Evolutionary conservation across 2,113 vertebrate species (phyloP).

Genomic region (Pantherophis guttatus): DNA sequence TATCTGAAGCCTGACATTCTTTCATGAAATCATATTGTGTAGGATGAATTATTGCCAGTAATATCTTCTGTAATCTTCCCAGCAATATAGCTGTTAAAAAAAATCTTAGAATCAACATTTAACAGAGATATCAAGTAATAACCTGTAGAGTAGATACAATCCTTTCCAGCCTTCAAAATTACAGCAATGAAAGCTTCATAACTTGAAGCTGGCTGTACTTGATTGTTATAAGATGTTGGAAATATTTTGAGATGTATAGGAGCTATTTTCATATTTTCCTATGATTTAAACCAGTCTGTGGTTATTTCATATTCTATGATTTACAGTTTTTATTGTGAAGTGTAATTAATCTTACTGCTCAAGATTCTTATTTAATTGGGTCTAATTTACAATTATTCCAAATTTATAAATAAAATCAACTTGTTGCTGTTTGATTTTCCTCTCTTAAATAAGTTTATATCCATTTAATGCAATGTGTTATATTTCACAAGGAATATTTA

Average conservation of each 20-base stretch:
- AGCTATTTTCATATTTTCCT: not conserved
- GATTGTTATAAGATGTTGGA: not conserved
- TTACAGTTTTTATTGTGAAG: not conserved
- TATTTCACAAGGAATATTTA: not conserved
- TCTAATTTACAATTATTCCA: not conserved
- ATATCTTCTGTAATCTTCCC: not conserved
- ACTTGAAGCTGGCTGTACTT: not conserved
- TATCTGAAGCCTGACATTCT: not conserved
- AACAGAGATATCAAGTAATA: not conserved
- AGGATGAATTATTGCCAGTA: not conserved
- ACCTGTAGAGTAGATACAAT: not conserved
- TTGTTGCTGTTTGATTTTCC: not conserved
- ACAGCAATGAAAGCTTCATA: not conserved
- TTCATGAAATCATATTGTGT: not conserved
- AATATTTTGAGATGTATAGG: not conserved
- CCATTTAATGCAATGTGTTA: not conserved
- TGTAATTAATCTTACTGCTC: not conserved
- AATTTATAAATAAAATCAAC: not conserved
- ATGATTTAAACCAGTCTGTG: not conserved
- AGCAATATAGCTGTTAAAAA: not conserved
- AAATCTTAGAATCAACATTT: not conserved
- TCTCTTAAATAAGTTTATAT: not conserved
- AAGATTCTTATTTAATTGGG: not conserved
- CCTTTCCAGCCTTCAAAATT: not conserved
- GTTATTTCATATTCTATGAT: not conserved